Base-by-base conservation (phyloP, 2,797 vertebrate genomes). In the Thalassophryne amazonica region DNA sequence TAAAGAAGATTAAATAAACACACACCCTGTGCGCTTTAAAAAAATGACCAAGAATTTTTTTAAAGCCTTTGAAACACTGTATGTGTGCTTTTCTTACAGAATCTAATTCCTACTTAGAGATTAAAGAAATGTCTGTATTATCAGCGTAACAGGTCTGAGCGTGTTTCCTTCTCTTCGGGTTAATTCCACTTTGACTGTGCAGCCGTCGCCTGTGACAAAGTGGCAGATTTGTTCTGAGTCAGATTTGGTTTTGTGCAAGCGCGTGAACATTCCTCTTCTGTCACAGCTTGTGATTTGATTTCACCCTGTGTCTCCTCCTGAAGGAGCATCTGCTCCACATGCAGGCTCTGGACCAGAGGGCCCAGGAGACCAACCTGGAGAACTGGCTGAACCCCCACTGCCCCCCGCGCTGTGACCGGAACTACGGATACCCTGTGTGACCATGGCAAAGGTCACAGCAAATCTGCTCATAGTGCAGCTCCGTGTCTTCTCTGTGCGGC, bases 371-470 rank as follows among this genome's bases (percentile, higher is more conserved):
- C 48, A 92, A 93, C 80, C 48, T 93, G 76, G 94, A 97, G 57
- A 75, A 95, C 71, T 96, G 94, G 94, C 27, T 94, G 75, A 98
- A 98, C 67, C 95, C 95, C 1, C 91, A 96, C 58, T 98, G 95
- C 61, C 70, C 85, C 55, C 94, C 94, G 0, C 95, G 92, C 67
- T 98, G 95, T 15, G 85, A 97, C 84, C 85, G 93, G 71, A 93
- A 96, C 71, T 78, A 91, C 7, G 93, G 95, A 31, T 49, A 94
- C 48, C 93, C 92, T 0, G 45, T 94, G 48, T 98, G 86, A 84
- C 50, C 40, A 18, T 2, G 19, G 35, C 27, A 17, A 42, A 73
- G 57, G 60, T 62, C 7, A 0, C 11, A 10, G 0, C 8, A 12
- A 7, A 16, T 8, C 7, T 27, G n/a, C 12, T 12, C 56, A n/a